phyloP scores from a whole-genome alignment of 2,888 invertebrate species.

The Napeogenes inachia region DNA sequence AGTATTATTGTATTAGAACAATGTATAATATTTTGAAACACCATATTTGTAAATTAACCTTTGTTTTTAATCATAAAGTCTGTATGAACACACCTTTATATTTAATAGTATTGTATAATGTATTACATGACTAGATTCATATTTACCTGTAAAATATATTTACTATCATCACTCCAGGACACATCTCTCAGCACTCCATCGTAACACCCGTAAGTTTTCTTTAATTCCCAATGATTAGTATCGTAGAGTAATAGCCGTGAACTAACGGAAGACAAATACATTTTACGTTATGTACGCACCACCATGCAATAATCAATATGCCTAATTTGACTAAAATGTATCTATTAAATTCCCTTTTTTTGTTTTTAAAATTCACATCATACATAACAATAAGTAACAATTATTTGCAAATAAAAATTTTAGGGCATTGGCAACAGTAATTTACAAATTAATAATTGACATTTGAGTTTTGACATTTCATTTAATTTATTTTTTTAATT shows the following conservation, averaged over 20 bases:
- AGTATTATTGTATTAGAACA: no score
- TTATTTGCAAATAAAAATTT: background rate
- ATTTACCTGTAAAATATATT: constrained; percentile 69
- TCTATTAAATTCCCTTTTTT: background rate
- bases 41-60: no score
- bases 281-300: background rate
- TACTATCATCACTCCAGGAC: constrained; percentile 73
- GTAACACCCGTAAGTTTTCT: constrained; percentile 70
- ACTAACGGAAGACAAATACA: constrained; percentile 77
- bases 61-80: background rate
- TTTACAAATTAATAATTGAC: constrained; percentile 30
- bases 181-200: constrained; percentile 64
- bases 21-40: no score
- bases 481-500: no score
- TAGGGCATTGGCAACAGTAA: constrained; percentile 27
- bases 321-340: background rate
- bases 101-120: constrained; percentile 4
- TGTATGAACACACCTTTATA: constrained; percentile 8
- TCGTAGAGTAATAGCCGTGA: constrained; percentile 76
- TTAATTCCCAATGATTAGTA: constrained; percentile 72
- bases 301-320: background rate
- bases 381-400: background rate
- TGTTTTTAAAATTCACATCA: constrained; percentile 27
- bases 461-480: background rate
- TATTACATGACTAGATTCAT: background rate